These are phyloP conservation scores for Macrobrachium rosenbergii DNA, from an alignment of 1,140 invertebrate species.

Conservation along the genomic window DNA sequence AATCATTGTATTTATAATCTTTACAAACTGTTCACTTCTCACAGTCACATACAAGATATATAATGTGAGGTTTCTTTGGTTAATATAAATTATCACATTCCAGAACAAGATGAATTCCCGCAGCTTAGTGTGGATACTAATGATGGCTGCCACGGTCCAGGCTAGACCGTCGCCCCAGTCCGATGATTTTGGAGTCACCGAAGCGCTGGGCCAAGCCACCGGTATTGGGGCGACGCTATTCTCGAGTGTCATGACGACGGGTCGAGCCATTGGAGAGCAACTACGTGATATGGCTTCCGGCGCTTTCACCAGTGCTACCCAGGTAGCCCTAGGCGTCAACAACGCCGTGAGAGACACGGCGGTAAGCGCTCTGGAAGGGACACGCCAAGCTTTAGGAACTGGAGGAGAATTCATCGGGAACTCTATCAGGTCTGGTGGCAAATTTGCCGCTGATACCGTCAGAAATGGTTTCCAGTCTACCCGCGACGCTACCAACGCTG, in stretches of 20 bases:
- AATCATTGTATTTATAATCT: too few relatives aligned
- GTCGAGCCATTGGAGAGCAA: not conserved
- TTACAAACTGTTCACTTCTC: too few relatives aligned
- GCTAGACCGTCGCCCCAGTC: not conserved
- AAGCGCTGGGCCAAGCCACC: not conserved
- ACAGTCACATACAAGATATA: too few relatives aligned
- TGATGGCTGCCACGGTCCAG: not conserved
- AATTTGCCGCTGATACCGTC: not conserved
- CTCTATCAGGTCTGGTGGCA: not conserved
- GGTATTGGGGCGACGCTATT: not conserved
- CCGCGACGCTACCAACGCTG: not conserved
- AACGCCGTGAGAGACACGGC: not conserved
- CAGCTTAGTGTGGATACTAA: not conserved
- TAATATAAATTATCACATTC: too few relatives aligned
- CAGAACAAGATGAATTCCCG: conserved; percentile 4
- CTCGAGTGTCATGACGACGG: not conserved
- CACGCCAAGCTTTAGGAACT: not conserved
- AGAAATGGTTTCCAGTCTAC: not conserved
- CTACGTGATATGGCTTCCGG: not conserved
- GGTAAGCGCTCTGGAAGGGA: not conserved
- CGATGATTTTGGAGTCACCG: not conserved
- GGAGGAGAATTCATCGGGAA: not conserved
- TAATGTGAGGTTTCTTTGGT: too few relatives aligned
- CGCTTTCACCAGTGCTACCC: not conserved
- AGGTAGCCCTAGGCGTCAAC: not conserved